Evolutionary conservation across 2,888 invertebrate genomes (phyloP).

Genomic region (Caenorhabditis uteleia): DNA sequence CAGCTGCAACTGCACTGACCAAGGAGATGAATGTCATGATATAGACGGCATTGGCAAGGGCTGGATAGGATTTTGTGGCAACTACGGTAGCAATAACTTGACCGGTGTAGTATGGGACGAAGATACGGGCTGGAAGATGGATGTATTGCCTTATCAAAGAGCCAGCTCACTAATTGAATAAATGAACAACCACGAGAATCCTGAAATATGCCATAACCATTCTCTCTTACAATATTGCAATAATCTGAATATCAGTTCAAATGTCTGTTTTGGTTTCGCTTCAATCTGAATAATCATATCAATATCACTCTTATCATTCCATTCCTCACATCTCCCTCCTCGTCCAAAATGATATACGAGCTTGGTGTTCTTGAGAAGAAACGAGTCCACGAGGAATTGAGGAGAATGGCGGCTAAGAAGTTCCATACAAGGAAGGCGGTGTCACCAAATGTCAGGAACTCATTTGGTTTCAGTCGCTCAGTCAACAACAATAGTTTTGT

Average conservation of each 20-base stretch:
- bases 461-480: slow-evolving; percentile 47
- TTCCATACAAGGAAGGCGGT: slow-evolving; percentile 58
- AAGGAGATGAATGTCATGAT: slow-evolving; percentile 66
- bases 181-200: slow-evolving; percentile 68
- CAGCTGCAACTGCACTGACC: slow-evolving; percentile 69
- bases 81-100: slow-evolving; percentile 71
- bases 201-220: slow-evolving; percentile 68
- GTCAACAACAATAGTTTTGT: slow-evolving; percentile 55
- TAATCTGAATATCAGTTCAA: slow-evolving; percentile 62
- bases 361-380: slow-evolving; percentile 51
- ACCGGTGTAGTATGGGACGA: slow-evolving; percentile 68
- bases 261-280: slow-evolving; percentile 50
- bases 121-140: slow-evolving; percentile 69
- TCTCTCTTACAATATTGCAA: slow-evolving; percentile 66
- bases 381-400: slow-evolving; percentile 49
- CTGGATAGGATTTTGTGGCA: slow-evolving; percentile 67
- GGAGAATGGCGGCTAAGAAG: slow-evolving; percentile 52
- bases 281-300: slow-evolving; percentile 17
- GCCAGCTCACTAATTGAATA: slow-evolving; percentile 64
- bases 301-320: neutral
- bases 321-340: slow-evolving; percentile 32
- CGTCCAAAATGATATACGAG: slow-evolving; percentile 46
- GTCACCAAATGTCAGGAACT: slow-evolving; percentile 52
- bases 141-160: neutral
- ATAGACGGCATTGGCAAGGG: slow-evolving; percentile 66